Base-by-base conservation (phyloP, 2,797 vertebrate genomes). In the Lithobates sylvaticus region DNA sequence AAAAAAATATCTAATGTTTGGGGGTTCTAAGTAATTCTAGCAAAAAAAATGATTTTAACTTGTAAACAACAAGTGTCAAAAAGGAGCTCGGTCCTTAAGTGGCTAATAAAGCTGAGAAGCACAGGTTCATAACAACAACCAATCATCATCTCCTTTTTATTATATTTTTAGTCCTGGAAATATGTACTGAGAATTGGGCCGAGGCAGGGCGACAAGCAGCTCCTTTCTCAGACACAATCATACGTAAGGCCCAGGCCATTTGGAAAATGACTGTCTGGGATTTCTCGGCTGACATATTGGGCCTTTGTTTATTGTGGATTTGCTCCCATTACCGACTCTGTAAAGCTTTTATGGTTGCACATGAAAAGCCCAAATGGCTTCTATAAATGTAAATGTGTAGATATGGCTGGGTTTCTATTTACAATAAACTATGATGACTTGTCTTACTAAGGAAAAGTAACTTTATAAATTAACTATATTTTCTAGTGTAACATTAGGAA, bases 281-380 rank as follows among this genome's bases (percentile, higher is more conserved):
- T 47, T 69, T 64, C 6, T 8, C 69, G 67, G 12, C 2, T 21
- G 18, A 68, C 36, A 68, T 69, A 26, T 79, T 32, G 9, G 39
- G 8, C 26, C 10, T 4, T 69, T 65, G 39, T 36, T 44, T 67
- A 67, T 67, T 67, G 39, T 29, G 42, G 27, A 32, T 44, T 7
- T 18, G 34, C 36, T 7, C 5, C 39, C 39, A 68, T 79, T 79
- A 79, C 5, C 42, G 10, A 21, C 39, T 29, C 26, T 79, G 27
- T 79, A 69, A 44, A 79, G 44, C 26, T 68, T 68, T 69, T 79
- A 79, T 79, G 26, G 58, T 16, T 79, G 36, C 16, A 79, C 16
- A 79, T 79, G n/a, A 15, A 47, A 13, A 79, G 39, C 39, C 64
- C 58, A 10, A 12, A 47, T 68, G 77, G 29, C 12, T 69, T 69